Evolutionary conservation across 2,888 invertebrate genomes (phyloP).

Genomic region (Pristionchus exspectatus): DNA sequence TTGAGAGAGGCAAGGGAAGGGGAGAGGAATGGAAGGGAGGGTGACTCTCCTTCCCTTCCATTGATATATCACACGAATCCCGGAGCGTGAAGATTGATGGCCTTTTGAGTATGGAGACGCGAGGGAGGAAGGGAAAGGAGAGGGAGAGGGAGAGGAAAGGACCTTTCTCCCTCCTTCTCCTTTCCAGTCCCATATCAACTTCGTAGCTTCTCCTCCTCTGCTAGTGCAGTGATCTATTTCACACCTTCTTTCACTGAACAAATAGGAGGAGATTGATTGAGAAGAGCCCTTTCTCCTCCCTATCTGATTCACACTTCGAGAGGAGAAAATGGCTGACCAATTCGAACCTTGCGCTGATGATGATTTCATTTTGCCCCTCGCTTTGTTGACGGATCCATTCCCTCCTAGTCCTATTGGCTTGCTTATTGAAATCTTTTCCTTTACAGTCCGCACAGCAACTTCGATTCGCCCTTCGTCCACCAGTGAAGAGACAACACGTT

Average conservation of each 20-base stretch:
- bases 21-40: not conserved
- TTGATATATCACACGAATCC: slow-evolving; percentile 53
- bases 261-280: not conserved
- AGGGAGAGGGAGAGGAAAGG: not conserved
- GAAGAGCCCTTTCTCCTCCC: not conserved
- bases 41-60: slow-evolving; percentile 40
- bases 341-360: not conserved
- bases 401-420: too few species aligned
- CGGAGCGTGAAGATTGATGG: slow-evolving; percentile 52
- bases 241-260: slow-evolving; percentile 12
- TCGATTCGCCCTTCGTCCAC: slow-evolving; percentile 44
- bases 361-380: not conserved
- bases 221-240: not conserved
- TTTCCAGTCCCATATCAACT: not conserved
- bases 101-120: slow-evolving; percentile 54
- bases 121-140: not conserved
- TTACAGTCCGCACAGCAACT: slow-evolving; percentile 1
- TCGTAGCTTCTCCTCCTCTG: slow-evolving; percentile 18
- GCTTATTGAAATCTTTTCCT: not conserved
- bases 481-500: slow-evolving; percentile 28
- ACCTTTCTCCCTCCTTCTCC: slow-evolving; percentile 31
- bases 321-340: not conserved
- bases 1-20: slow-evolving; percentile 21
- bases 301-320: not conserved
- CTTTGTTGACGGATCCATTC: not conserved